A percentile compares a stretch with the other conserved stretches of the same genome.
Evolutionary conservation across 2,888 invertebrate species (phyloP).

Genomic region (Herminia tarsipennalis): DNA sequence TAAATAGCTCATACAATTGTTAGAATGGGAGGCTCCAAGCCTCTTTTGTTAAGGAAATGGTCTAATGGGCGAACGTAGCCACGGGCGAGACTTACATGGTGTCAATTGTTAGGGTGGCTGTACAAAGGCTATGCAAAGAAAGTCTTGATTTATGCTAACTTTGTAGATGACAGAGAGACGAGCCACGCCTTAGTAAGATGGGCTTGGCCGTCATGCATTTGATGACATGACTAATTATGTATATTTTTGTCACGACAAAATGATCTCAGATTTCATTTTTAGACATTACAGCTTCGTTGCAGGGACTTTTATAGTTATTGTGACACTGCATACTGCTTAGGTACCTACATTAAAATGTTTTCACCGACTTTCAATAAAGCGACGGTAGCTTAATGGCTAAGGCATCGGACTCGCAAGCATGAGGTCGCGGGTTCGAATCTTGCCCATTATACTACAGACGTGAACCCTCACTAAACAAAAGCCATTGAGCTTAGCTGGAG

Average conservation of each 20-base stretch:
- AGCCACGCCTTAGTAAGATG: conserved; percentile 16
- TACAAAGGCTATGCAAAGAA: conserved; percentile 32
- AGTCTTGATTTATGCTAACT: conserved; percentile 3
- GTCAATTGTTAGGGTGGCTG: conserved; percentile 68
- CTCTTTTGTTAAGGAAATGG: conserved; percentile 83
- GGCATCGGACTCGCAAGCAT: no score
- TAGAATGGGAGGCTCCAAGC: conserved; percentile 75
- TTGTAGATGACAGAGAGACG: conserved; percentile 5
- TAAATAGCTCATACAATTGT: conserved; percentile 86
- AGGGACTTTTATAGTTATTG: no score
- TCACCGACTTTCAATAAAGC: no score
- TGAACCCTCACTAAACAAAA: no score
- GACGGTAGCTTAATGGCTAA: no score
- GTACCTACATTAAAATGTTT: no score
- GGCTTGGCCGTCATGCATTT: conserved; percentile 28
- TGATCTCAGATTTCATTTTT: conserved; percentile 1
- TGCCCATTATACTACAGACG: no score
- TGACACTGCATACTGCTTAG: no score
- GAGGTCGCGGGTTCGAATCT: no score
- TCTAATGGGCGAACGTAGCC: conserved; percentile 77
- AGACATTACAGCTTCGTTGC: no score
- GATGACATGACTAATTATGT: conserved; percentile 3
- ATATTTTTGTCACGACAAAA: conserved; percentile 18
- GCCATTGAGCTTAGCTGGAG: no score
- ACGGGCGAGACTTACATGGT: conserved; percentile 79